Conservation (phyloP, 2,888 invertebrate genomes). For the Epinotia bilunana region DNA sequence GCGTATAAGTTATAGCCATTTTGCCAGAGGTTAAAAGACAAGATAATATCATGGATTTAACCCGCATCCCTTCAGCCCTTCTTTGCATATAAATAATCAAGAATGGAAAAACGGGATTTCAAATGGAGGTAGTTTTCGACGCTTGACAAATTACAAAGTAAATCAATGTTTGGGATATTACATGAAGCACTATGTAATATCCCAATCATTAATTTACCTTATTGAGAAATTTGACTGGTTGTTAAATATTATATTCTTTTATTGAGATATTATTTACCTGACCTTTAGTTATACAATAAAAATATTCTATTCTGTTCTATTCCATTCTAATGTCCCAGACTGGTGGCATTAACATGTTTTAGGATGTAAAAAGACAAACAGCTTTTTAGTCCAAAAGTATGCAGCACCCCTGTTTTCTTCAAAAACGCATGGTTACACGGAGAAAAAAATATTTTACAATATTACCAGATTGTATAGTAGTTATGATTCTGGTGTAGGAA, state of each 20-base stretch:
- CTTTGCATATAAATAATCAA: conserved; percentile 47
- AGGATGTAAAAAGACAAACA: background rate
- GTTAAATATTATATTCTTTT: background rate
- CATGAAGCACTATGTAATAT: no score
- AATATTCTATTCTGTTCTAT: no score
- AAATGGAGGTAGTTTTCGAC: conserved; percentile 40
- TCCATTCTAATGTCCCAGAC: no score
- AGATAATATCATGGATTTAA: conserved; percentile 46
- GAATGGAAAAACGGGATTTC: conserved; percentile 32
- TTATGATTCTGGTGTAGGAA: no score
- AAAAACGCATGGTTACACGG: no score
- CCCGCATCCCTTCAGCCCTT: conserved; percentile 35
- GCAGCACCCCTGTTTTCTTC: no score
- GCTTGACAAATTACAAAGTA: conserved; percentile 32
- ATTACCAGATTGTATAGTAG: no score
- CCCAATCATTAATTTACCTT: no score
- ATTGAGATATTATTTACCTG: no score
- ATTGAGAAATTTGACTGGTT: background rate
- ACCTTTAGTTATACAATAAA: no score
- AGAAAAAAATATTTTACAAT: no score
- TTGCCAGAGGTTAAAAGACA: conserved; percentile 46
- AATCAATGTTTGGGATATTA: conserved; percentile 18
- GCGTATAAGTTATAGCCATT: conserved; percentile 43
- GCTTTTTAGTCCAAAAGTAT: no score
- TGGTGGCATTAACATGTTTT: background rate